phyloP scores from a whole-genome alignment of 2,797 vertebrate species.

The Phrynocephalus guinanensis region DNA sequence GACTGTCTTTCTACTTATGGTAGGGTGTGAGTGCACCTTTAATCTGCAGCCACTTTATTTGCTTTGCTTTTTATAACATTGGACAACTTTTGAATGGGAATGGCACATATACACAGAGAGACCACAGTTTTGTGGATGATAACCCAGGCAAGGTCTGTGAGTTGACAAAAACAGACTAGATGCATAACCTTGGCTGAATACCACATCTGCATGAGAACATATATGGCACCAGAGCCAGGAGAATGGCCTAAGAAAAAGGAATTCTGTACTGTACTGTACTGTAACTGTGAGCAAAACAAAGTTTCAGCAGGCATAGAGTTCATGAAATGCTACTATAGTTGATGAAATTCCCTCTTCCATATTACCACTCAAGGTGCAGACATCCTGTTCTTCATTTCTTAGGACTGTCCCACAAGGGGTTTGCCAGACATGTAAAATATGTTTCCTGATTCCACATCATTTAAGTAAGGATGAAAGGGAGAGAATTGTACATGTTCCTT shows the following conservation, averaged over 20 bases:
- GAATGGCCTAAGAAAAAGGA: not conserved
- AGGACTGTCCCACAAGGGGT: no score
- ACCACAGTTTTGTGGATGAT: not conserved
- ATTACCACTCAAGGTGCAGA: no score
- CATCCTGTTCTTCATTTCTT: no score
- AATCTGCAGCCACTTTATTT: not conserved
- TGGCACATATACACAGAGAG: no score
- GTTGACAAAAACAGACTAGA: not conserved
- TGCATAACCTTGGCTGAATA: not conserved
- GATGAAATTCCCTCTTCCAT: no score
- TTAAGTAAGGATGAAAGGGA: not conserved
- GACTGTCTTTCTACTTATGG: not conserved
- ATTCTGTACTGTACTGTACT: no score
- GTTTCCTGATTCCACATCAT: not conserved
- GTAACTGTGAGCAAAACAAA: no score
- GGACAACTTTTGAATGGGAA: not conserved
- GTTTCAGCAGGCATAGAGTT: no score
- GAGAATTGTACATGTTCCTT: not conserved
- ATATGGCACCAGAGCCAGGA: not conserved
- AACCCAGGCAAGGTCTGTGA: not conserved
- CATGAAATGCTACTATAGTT: no score
- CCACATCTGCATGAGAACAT: not conserved
- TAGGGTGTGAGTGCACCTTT: not conserved
- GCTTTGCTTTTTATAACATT: not conserved
- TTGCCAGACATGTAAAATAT: not conserved